These are phyloP conservation scores for Automeris io DNA, from an alignment of 2,888 invertebrate genomes.

Conservation along the genomic window DNA sequence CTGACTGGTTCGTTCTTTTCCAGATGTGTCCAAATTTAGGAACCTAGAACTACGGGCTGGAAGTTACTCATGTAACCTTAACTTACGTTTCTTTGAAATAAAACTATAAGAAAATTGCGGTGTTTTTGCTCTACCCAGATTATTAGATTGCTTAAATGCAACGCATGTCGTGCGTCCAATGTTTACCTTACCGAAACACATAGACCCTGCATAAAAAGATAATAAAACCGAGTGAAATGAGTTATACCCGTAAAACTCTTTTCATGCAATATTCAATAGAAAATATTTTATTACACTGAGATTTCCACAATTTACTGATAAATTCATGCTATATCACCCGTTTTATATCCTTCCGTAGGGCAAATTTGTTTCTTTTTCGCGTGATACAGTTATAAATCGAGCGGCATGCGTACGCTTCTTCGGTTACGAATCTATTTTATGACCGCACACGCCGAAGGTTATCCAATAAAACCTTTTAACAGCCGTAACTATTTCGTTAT, in stretches of 20 bases:
- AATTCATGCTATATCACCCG: conserved; percentile 65
- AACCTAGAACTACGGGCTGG: no score
- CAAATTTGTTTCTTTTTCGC: conserved; percentile 73
- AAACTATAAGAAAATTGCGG: no score
- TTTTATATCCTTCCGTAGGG: conserved; percentile 68
- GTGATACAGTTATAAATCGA: conserved; percentile 71
- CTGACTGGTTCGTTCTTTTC: no score
- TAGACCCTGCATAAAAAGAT: conserved; percentile 61
- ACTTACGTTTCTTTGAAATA: no score
- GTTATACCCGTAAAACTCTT: conserved; percentile 67
- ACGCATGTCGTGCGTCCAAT: conserved; percentile 29
- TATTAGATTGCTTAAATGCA: no score
- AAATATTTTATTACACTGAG: conserved; percentile 73
- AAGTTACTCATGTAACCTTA: no score
- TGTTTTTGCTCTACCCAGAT: no score
- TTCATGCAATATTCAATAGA: conserved; percentile 74
- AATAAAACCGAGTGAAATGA: conserved; percentile 68
- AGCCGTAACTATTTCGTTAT: conserved; percentile 76
- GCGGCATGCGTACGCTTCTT: conserved; percentile 65
- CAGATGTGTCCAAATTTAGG: no score
- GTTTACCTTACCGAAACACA: conserved; percentile 42
- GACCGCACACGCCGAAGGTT: conserved; percentile 72
- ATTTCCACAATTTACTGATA: conserved; percentile 74
- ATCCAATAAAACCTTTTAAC: conserved; percentile 77
- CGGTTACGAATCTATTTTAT: conserved; percentile 74